Evolutionary conservation across 64 coral and sea anemone species (phyloP), one percentile per base, ranked within the genome.

Genomic region (Orbicella faveolata): DNA sequence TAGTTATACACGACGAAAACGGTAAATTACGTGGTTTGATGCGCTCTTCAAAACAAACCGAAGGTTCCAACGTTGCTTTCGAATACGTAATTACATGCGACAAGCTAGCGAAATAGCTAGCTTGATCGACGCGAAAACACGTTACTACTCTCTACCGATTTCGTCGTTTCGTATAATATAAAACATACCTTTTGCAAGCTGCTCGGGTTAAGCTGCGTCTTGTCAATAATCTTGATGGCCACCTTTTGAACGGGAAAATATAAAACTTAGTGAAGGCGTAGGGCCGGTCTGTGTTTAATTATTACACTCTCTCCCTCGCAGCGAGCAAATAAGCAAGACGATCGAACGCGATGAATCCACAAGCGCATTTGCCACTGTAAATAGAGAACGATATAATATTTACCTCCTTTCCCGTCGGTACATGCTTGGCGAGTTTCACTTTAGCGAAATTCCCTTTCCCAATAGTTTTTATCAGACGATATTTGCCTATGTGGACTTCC

Each of bases 381-480:
- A 83, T 52, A 82, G 88, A 67, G 39, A 63, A 53, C 48, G 21
- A 66, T 75, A 48, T 55, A 19, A 13, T 72, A 65, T 89, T 86
- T 86, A 99, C 97, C 94, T 99, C 97, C 84, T 95, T 93, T 66
- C 89, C 91, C n/a, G 97, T 99, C 35, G 97, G 97, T 17, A 95
- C 93, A 86, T 99, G 97, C 89, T 99, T 99, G 39, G 97, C 97
- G 20, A 99, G 89, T 89, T 99, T 99, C 55, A 96, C 94, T 88
- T 99, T 99, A 53, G 94, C 97, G 90, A 99, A 99, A 75, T 99
- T 99, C 78, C 97, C 97, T 80, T 99, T 99, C 25, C 97, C 97
- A 83, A 99, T 96, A 73, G 94, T 96, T 89, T 96, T 99, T 78
- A 99, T 93, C 23, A 99, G 86, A 62, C 94, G 92, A 89, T 99